A percentile compares a stretch with the other conserved stretches of the same genome.
phyloP scores from a whole-genome alignment of 1,140 invertebrate species.

The Vanessa tameamea region DNA sequence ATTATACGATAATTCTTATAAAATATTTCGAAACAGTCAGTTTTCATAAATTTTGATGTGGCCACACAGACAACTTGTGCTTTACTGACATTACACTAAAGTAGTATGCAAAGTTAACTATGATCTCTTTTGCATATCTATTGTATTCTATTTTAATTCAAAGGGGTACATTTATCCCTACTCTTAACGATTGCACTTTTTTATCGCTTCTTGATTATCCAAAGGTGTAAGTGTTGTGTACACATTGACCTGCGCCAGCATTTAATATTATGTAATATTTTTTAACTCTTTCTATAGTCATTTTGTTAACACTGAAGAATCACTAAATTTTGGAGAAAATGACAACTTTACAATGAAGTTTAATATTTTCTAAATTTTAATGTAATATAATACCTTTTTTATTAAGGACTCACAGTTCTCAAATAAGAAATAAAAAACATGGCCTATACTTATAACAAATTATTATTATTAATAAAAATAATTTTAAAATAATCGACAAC shows the following conservation, averaged over 20 bases:
- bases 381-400: too few relatives aligned
- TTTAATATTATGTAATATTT: not conserved
- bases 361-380: too few relatives aligned
- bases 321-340: not conserved
- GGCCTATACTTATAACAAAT: too few relatives aligned
- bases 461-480: too few relatives aligned
- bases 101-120: slow-evolving; percentile 40
- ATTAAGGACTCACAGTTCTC: too few relatives aligned
- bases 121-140: slow-evolving; percentile 43
- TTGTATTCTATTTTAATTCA: slow-evolving; percentile 50
- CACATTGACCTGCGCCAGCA: slow-evolving; percentile 16
- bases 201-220: slow-evolving; percentile 13
- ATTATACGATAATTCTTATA: slow-evolving; percentile 4
- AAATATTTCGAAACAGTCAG: not conserved
- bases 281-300: not conserved
- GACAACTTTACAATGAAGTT: too few relatives aligned
- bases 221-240: slow-evolving; percentile 24
- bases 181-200: slow-evolving; percentile 16
- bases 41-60: slow-evolving; percentile 38
- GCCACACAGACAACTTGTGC: slow-evolving; percentile 49
- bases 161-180: slow-evolving; percentile 51
- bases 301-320: not conserved
- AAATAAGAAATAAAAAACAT: too few relatives aligned
- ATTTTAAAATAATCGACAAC: too few relatives aligned
- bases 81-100: slow-evolving; percentile 57